Percentiles rank a stretch among this genome's conserved stretches.
phyloP scores from a whole-genome alignment of 2,113 vertebrate species.

The Cyanoliseus patagonus region DNA sequence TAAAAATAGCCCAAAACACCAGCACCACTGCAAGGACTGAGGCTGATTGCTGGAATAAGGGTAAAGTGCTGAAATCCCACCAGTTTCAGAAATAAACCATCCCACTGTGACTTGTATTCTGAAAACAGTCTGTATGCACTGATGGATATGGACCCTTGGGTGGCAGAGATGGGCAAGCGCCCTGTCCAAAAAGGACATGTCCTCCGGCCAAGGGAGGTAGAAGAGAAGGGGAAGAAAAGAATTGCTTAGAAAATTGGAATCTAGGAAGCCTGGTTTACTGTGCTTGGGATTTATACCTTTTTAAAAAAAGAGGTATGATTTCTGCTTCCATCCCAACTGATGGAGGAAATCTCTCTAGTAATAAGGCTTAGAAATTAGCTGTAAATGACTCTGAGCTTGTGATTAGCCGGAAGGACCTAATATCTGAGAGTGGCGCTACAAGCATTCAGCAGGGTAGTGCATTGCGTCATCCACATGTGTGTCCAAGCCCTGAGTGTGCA shows the following conservation, averaged over 20 bases:
- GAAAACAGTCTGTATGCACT: background rate
- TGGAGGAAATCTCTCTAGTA: background rate
- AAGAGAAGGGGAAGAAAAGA: background rate
- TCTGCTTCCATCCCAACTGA: background rate
- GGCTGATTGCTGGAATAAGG: background rate
- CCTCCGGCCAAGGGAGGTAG: background rate
- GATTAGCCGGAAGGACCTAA: background rate
- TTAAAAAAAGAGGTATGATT: background rate
- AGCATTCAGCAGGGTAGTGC: accelerated
- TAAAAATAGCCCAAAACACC: background rate
- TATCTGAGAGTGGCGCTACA: background rate
- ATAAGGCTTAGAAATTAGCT: background rate
- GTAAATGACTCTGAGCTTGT: background rate
- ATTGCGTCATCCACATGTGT: accelerated
- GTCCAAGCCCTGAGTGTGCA: background rate
- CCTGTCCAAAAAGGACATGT: background rate
- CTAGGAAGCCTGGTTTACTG: background rate
- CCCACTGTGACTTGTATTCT: accelerated
- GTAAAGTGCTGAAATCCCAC: background rate
- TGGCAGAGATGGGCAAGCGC: background rate
- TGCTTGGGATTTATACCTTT: background rate
- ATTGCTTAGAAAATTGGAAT: background rate
- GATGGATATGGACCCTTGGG: background rate
- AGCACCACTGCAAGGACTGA: background rate
- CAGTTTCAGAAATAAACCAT: background rate